Evolutionary conservation across 2,888 invertebrate genomes (phyloP), one percentile per base, ranked within the genome.

Genomic region (Phania funesta): DNA sequence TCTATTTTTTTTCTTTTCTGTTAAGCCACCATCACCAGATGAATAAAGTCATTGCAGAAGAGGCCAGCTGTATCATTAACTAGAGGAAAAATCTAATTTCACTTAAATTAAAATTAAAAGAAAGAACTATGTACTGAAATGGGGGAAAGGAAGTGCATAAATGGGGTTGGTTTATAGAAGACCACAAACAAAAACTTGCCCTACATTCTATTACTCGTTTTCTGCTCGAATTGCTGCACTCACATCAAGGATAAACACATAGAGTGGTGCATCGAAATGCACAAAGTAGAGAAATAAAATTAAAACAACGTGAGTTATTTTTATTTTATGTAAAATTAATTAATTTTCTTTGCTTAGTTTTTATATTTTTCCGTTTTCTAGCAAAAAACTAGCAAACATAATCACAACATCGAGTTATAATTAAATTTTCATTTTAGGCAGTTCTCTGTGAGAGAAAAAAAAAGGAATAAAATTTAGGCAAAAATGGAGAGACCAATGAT

Each of bases 31-130:
- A 67, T 29, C 44, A 52, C 20, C 24, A 62, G 46, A 46, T 68
- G 64, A 22, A 56, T 67, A 62, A 54, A 73, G 16, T 52, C n/a
- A 11, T 46, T 60, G 70, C 54, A 35, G 62, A 24, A 84, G 52
- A 78, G 82, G 81, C 78, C 75, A 82, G 58, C 76, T 79, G 79
- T 78, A 81, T 83, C 68, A 79, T 81, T 84, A 84, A 84, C 74
- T 80, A 44, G 77, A 82, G 77, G 52, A 82, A 81, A 83, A 84
- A 84, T 83, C 80, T 84, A 82, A 85, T 85, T 84, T 84, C 80
- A 76, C 78, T 85, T 75, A 84, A 85, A 84, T 84, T 85, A 83
- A 84, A 83, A 85, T 84, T 83, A 82, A 76, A 32, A 71, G 46
- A 62, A 80, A 70, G 60, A 65, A 26, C 29, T n/a, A n/a, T 41